Conservation (phyloP, 2,113 vertebrate species). For the Plecotus auritus region DNA sequence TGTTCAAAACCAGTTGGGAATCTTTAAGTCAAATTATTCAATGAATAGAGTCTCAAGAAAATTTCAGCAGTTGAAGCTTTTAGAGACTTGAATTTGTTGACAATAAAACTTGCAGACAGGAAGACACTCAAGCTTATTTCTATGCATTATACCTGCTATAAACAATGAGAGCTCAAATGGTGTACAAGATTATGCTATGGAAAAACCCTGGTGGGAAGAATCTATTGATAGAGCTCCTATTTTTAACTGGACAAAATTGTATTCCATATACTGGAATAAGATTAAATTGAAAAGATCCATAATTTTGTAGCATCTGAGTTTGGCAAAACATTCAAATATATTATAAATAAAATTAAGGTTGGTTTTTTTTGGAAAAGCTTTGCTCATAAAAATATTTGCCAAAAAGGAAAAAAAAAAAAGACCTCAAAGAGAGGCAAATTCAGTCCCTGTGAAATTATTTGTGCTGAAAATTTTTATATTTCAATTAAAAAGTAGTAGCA, state of each 20-base stretch:
- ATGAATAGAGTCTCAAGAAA: not conserved
- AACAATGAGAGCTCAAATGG: not conserved
- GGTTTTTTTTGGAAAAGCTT: not conserved
- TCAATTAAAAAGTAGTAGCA: not conserved
- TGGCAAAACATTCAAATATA: not conserved
- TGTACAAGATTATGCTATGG: not conserved
- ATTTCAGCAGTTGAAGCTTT: not conserved
- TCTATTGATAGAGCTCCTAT: not conserved
- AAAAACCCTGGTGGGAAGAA: not conserved
- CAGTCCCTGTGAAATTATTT: not conserved
- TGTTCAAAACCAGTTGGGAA: not conserved
- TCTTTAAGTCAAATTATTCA: not conserved
- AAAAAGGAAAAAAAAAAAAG: not conserved
- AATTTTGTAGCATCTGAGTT: not conserved
- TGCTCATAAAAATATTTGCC: not conserved
- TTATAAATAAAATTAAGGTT: not conserved
- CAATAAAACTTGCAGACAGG: not conserved
- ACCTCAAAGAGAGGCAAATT: not conserved
- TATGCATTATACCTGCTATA: not conserved
- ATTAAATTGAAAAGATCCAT: not conserved
- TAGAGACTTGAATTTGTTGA: not conserved
- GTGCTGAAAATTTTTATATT: not conserved
- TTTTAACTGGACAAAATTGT: not conserved
- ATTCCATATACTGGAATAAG: not conserved
- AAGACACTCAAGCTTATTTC: not conserved